Evolutionary conservation across 1,140 invertebrate species (phyloP).

Genomic region (Lepidurus packardi): DNA sequence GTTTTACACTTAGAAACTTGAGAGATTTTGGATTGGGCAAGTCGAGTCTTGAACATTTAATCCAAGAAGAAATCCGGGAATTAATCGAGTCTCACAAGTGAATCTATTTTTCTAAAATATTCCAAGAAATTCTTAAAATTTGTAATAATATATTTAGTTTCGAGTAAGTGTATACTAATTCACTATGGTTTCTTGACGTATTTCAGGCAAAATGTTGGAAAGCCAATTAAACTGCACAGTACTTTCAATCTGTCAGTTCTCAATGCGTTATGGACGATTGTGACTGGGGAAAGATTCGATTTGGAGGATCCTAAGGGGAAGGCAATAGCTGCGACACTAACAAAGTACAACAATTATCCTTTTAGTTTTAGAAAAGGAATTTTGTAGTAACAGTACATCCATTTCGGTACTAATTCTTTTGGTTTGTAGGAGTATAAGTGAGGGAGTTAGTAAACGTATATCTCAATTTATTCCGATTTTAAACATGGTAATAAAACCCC

Average conservation of each 20-base stretch:
- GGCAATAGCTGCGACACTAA: not conserved
- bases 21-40: slow-evolving; percentile 38
- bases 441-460: too few relatives aligned
- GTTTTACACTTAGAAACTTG: slow-evolving; percentile 36
- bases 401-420: too few relatives aligned
- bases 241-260: slow-evolving; percentile 28
- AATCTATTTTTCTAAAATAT: not conserved
- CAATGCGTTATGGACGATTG: slow-evolving; percentile 32
- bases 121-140: not conserved
- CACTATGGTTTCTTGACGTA: not conserved
- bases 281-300: slow-evolving; percentile 28
- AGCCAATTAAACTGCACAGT: slow-evolving; percentile 23
- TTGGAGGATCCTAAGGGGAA: slow-evolving; percentile 24
- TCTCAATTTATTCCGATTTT: too few relatives aligned
- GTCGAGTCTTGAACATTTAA: slow-evolving; percentile 35
- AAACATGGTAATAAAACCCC: too few relatives aligned
- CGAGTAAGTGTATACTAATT: too few relatives aligned
- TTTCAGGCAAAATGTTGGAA: slow-evolving; percentile 18
- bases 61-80: slow-evolving; percentile 36
- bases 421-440: too few relatives aligned
- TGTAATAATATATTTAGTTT: too few relatives aligned
- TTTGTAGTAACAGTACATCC: too few relatives aligned
- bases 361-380: too few relatives aligned
- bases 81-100: slow-evolving; percentile 28
- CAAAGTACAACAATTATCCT: not conserved